These are phyloP conservation scores for Tetranychus truncatus DNA, from an alignment of 2,888 invertebrate species.

Conservation along the genomic window DNA sequence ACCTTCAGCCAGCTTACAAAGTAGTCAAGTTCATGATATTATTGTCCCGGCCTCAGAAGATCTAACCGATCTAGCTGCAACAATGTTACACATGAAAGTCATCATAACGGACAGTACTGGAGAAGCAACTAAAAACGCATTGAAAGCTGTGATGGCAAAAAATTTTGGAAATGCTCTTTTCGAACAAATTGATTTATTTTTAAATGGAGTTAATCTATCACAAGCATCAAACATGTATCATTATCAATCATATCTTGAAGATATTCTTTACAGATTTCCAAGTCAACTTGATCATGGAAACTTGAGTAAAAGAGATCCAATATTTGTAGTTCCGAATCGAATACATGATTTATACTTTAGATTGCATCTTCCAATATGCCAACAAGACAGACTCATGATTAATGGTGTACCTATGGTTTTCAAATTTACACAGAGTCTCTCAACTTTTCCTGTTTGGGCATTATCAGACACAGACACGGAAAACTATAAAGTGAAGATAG, in stretches of 20 bases:
- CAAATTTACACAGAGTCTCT: neutral
- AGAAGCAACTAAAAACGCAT: neutral
- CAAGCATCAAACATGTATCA: neutral
- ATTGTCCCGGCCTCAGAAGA: neutral
- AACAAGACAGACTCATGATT: neutral
- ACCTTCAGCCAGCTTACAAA: neutral
- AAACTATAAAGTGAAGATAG: neutral
- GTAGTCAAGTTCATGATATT: neutral
- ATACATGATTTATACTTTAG: neutral
- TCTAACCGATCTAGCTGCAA: neutral
- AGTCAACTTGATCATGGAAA: neutral
- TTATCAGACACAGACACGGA: neutral
- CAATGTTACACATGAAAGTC: neutral
- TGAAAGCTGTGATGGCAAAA: neutral
- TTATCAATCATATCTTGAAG: constrained; percentile 5
- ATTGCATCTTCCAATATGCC: neutral
- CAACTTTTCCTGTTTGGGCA: neutral
- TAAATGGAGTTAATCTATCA: neutral
- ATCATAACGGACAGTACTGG: neutral
- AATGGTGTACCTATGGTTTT: neutral
- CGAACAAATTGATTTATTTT: neutral
- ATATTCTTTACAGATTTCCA: neutral
- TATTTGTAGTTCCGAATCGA: neutral
- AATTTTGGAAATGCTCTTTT: neutral
- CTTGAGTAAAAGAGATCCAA: neutral